Percentiles rank a stretch among this genome's conserved stretches.
Evolutionary conservation across 2,797 vertebrate species (phyloP).

Genomic region (Microhierax caerulescens): DNA sequence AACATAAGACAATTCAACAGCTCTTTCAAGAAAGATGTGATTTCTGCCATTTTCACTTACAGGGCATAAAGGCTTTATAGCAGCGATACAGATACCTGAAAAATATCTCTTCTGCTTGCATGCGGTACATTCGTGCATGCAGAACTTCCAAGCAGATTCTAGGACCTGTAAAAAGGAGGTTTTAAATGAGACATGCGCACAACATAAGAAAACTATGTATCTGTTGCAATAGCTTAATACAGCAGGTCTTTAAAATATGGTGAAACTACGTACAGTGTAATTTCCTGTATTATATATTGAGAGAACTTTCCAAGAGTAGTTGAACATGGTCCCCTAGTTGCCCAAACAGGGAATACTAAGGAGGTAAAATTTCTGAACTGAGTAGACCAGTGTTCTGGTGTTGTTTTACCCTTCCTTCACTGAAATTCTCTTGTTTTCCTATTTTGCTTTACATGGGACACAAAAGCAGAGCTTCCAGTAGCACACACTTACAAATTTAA

Average conservation of each 20-base stretch:
- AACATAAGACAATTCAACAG: background rate
- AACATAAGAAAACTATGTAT: background rate
- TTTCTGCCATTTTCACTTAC: background rate
- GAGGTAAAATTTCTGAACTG: background rate
- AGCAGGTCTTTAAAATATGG: background rate
- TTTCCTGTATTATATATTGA: background rate
- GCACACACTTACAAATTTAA: background rate
- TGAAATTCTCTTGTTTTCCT: background rate
- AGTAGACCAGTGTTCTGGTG: background rate
- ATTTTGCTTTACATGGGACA: background rate
- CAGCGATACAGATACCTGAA: background rate
- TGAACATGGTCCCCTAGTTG: background rate
- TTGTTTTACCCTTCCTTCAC: background rate
- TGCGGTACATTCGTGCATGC: fast-evolving
- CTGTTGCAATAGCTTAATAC: background rate
- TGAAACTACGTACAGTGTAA: background rate
- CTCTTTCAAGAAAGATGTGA: background rate
- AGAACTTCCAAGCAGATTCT: background rate
- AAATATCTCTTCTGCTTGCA: background rate
- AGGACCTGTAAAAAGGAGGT: background rate
- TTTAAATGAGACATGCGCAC: background rate
- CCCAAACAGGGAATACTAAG: background rate
- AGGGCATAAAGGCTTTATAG: background rate
- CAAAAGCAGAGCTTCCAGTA: background rate
- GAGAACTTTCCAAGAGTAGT: background rate